Evolutionary conservation across 2,113 vertebrate species (phyloP).

Genomic region (Plecturocebus donacophilus): DNA sequence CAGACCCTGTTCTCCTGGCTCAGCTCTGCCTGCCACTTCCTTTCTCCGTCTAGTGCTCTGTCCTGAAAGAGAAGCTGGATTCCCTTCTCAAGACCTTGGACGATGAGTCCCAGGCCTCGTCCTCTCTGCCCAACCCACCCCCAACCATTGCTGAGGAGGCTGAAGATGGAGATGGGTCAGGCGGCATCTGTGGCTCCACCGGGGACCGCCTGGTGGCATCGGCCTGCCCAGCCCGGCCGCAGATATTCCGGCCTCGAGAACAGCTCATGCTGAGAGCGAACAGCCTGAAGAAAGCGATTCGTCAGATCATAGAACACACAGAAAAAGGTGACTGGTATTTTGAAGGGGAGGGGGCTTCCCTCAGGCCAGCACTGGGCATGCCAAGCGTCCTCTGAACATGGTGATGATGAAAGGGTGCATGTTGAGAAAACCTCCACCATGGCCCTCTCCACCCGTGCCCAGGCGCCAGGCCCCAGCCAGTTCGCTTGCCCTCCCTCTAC

Average conservation of each 20-base stretch:
- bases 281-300: constrained; percentile 98
- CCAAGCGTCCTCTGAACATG: fast-evolving
- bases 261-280: constrained; percentile 98
- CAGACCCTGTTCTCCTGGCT: no score
- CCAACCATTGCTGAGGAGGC: constrained; percentile 95
- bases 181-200: constrained; percentile 73
- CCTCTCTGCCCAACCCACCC: constrained; percentile 88
- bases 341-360: not conserved
- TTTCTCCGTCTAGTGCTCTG: constrained; percentile 88
- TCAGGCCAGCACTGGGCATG: not conserved
- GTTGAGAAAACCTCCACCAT: no score
- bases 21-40: constrained; percentile 83
- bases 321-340: constrained; percentile 90
- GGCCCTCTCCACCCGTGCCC: no score
- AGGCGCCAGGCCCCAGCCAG: not conserved
- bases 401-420: fast-evolving
- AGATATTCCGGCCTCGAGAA: constrained; percentile 95
- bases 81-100: constrained; percentile 94
- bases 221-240: constrained; percentile 84
- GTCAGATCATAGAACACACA: constrained; percentile 98
- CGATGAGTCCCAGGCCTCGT: constrained; percentile 94
- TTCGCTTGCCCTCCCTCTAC: not conserved
- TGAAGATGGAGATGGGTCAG: constrained; percentile 87
- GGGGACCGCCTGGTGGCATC: constrained; percentile 77
- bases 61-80: constrained; percentile 97